Conservation (phyloP, 53 echinoderm and acorn worm genomes). For the Paelopatides confundens region DNA sequence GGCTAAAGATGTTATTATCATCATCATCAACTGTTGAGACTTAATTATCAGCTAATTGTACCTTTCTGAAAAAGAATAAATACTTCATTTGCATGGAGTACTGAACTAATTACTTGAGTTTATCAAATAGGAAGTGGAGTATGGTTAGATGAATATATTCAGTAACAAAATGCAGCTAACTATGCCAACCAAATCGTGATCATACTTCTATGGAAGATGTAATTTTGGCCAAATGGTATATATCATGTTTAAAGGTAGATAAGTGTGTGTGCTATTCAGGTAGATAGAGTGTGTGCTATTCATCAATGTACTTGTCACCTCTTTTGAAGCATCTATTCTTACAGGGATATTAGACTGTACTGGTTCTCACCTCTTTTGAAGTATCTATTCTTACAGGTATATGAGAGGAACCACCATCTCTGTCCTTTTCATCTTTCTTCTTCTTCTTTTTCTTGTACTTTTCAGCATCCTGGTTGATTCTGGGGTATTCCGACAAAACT, state of each 20-base stretch:
- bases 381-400: constrained; percentile 31
- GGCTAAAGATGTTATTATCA: too few relatives aligned
- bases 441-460: constrained; percentile 76
- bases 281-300: neutral
- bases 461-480: constrained; percentile 83
- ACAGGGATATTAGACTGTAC: constrained; percentile 23
- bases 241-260: neutral
- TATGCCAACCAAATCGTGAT: too few relatives aligned
- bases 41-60: too few relatives aligned
- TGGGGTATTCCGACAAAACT: constrained; percentile 86
- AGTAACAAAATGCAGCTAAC: too few relatives aligned
- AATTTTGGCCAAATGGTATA: neutral
- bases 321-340: constrained; percentile 31
- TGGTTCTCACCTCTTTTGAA: constrained; percentile 26
- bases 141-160: too few relatives aligned
- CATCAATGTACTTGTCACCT: too few relatives aligned
- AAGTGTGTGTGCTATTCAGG: neutral
- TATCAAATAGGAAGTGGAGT: too few relatives aligned
- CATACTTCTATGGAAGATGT: too few relatives aligned
- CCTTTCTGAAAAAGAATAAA: too few relatives aligned
- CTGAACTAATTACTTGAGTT: too few relatives aligned
- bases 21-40: too few relatives aligned
- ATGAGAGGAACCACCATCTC: neutral
- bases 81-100: too few relatives aligned
- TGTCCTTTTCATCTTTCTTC: constrained; percentile 24